phyloP scores from a whole-genome alignment of 2,797 vertebrate species.

The Sylvilagus floridanus region DNA sequence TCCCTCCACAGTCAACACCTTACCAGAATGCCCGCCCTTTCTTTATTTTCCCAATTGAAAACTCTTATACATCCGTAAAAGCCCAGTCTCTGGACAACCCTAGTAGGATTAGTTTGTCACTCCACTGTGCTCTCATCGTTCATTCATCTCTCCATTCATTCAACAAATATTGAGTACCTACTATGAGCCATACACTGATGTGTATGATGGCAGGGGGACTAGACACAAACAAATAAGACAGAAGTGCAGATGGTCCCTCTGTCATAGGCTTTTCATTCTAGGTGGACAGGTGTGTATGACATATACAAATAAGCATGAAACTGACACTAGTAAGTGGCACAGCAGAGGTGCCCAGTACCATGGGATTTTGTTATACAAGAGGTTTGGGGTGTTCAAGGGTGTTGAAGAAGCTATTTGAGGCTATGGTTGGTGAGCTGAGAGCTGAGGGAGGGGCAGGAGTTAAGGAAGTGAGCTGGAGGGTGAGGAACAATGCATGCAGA shows the following conservation, averaged over 20 bases:
- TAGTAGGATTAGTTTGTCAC: not conserved
- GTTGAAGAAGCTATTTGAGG: not conserved
- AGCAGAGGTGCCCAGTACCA: too few species aligned
- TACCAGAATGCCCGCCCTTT: not conserved
- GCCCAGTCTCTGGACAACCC: not conserved
- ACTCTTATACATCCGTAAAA: not conserved
- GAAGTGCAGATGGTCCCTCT: not conserved
- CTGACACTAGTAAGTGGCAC: not conserved
- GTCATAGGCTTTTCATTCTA: not conserved
- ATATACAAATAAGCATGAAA: not conserved
- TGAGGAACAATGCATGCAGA: rapidly evolving
- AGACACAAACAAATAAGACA: not conserved
- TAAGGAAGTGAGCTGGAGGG: not conserved
- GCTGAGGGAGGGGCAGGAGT: too few species aligned
- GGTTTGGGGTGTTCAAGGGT: not conserved
- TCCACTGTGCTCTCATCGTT: not conserved
- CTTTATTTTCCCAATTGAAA: not conserved
- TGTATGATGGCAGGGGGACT: not conserved
- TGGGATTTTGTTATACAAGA: not conserved
- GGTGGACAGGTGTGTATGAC: not conserved
- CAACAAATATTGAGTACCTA: not conserved
- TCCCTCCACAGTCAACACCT: not conserved
- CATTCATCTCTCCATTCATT: not conserved
- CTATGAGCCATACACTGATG: too few species aligned
- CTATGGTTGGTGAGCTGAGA: not conserved